Evolutionary conservation across 2,113 vertebrate genomes (phyloP).

Genomic region (Progne subis): DNA sequence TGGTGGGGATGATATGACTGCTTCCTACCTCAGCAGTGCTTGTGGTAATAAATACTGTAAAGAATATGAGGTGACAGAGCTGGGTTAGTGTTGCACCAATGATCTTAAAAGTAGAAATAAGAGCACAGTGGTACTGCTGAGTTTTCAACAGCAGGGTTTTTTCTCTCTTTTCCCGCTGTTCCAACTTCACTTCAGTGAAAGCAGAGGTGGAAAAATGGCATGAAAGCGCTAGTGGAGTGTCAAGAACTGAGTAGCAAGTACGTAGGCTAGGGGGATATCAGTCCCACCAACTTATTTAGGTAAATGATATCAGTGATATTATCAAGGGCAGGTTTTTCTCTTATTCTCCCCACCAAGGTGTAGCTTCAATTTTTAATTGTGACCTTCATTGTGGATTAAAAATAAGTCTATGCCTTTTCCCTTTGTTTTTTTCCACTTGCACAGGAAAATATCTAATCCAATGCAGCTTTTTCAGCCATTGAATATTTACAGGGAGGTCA

Average conservation of each 20-base stretch:
- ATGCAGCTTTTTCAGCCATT: background rate
- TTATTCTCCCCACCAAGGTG: background rate
- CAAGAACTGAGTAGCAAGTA: background rate
- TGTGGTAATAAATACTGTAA: background rate
- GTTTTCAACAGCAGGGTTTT: background rate
- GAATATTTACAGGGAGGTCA: background rate
- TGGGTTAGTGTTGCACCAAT: background rate
- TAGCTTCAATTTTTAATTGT: background rate
- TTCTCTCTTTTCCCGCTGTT: background rate
- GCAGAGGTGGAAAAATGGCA: background rate
- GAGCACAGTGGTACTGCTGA: background rate
- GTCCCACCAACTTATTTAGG: too few relatives aligned
- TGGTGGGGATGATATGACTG: background rate
- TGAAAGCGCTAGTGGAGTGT: background rate
- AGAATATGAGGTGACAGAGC: background rate
- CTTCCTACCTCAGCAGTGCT: background rate
- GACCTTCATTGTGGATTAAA: background rate
- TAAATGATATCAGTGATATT: background rate
- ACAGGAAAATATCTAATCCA: background rate
- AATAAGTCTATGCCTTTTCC: background rate
- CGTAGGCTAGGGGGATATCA: background rate
- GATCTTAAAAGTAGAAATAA: background rate
- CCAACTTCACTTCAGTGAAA: background rate
- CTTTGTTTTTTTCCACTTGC: background rate
- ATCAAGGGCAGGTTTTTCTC: background rate